Evolutionary conservation across 1,140 invertebrate species (phyloP).

Genomic region (Brachionus asplanchnoidis): DNA sequence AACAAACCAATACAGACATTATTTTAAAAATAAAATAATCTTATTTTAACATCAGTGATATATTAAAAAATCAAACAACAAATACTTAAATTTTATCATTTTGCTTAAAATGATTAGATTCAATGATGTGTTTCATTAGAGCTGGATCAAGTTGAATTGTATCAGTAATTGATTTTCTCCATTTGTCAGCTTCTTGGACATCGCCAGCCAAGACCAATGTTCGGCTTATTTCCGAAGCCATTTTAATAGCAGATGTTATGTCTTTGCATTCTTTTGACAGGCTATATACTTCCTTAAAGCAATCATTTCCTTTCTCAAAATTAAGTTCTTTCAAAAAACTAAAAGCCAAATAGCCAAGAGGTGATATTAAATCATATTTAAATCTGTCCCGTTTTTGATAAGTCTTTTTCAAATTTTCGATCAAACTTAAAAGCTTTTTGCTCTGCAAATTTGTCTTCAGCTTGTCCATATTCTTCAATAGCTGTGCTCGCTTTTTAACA

Average conservation of each 20-base stretch:
- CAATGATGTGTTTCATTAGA: background rate
- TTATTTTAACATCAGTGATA: background rate
- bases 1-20: too few relatives aligned
- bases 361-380: slow-evolving; percentile 18
- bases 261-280: background rate
- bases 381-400: background rate
- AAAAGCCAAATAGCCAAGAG: background rate
- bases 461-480: background rate
- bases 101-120: background rate
- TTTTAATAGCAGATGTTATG: background rate
- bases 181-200: background rate
- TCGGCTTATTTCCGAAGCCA: background rate
- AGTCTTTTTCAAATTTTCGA: slow-evolving; percentile 22
- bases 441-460: background rate
- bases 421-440: background rate
- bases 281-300: background rate
- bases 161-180: background rate
- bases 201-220: background rate
- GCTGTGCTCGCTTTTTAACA: background rate
- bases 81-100: background rate
- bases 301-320: background rate
- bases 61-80: background rate
- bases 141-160: background rate
- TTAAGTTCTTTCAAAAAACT: background rate
- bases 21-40: background rate